Percentiles rank a stretch among this genome's conserved stretches.
Evolutionary conservation across 2,888 invertebrate species (phyloP).

Genomic region (Macrophya alboannulata): DNA sequence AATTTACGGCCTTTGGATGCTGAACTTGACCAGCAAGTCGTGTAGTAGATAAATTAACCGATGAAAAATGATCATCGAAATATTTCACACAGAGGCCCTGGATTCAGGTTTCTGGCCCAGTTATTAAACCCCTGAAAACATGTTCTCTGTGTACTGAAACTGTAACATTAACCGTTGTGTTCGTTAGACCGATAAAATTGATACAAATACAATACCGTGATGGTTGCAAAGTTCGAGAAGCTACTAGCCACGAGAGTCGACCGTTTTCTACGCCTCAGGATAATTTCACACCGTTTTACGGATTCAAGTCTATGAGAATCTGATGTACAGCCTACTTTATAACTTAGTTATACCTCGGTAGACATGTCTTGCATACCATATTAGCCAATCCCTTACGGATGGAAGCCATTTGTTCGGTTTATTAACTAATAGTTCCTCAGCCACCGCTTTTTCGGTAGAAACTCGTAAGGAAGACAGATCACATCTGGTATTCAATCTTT

Average conservation of each 20-base stretch:
- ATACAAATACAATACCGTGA: background rate
- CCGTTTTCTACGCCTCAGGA: conserved; percentile 21
- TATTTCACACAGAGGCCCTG: no score
- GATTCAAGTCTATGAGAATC: background rate
- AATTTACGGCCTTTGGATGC: background rate
- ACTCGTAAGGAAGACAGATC: background rate
- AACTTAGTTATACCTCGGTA: background rate
- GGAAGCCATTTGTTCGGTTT: background rate
- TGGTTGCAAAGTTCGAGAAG: background rate
- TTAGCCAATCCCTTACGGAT: background rate
- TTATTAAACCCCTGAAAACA: background rate
- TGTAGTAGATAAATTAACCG: background rate
- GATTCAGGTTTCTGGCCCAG: no score
- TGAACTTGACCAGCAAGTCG: background rate
- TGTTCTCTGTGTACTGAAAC: background rate
- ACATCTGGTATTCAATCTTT: no score
- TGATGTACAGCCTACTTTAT: background rate
- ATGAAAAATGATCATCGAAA: background rate
- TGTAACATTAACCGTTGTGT: background rate
- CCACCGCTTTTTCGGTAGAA: no score
- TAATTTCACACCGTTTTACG: conserved; percentile 25
- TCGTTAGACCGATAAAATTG: conserved; percentile 4
- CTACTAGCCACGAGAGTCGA: background rate
- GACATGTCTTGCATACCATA: background rate
- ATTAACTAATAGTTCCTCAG: background rate